Evolutionary conservation across 2,888 invertebrate species (phyloP), one percentile per base, ranked within the genome.

Genomic region (Parasteatoda lunata): DNA sequence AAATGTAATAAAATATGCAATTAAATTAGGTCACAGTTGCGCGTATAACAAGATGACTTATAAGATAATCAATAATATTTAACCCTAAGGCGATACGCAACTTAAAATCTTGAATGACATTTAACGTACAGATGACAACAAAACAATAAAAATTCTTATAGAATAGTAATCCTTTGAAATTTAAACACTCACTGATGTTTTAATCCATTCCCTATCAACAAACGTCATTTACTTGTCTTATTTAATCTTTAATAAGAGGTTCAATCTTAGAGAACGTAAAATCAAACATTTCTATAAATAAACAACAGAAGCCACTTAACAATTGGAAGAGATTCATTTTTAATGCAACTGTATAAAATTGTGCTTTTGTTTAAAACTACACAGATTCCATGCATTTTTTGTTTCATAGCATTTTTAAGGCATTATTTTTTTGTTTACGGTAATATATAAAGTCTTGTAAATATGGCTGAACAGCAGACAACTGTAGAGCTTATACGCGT

Each of bases 401-500:
- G 30, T 30, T 30, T 30, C 30, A 30, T 30, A 30, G 30, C 30
- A 30, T 30, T 30, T 30, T 30, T 30, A 30, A 30, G 30, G 30
- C 30, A 30, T 30, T 30, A 77, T 66, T 77, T 80, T 71, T 86
- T 86, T 86, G 85, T 86, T 86, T 86, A 86, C 77, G 54, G 85
- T 80, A 86, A 81, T 86, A 86, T 86, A 86, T 80, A 80, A 80
- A 86, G 76, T 80, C 80, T 79, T 81, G 80, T 86, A 86, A 86
- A 86, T 86, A 86, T 86, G 85, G 85, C 85, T 81, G 85, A 86
- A 86, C 85, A 86, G 85, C 85, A 86, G 85, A 86, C 85, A 86
- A 86, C 85, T 86, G 85, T 86, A 86, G 85, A 86, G 85, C 85
- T 86, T 75, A 80, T 86, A 86, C 85, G 85, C 85, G 85, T 86